phyloP scores from a whole-genome alignment of 2,113 vertebrate genomes.

The Ardeotis arabs region DNA sequence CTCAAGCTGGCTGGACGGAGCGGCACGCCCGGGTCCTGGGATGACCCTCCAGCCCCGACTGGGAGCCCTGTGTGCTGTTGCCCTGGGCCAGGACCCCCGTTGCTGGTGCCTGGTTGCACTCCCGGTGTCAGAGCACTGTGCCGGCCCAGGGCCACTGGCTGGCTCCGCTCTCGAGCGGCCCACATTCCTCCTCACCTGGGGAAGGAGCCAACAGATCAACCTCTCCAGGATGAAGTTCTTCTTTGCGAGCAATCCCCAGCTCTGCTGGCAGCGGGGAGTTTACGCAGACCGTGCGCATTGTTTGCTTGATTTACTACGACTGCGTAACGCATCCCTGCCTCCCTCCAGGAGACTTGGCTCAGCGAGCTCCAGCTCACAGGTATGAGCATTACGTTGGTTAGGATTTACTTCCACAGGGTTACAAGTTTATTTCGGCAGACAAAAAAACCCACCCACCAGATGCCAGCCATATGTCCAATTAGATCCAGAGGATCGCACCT shows the following conservation, averaged over 20 bases:
- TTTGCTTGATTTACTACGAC: not conserved
- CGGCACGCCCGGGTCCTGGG: not conserved
- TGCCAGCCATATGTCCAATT: not conserved
- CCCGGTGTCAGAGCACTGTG: not conserved
- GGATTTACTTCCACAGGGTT: not conserved
- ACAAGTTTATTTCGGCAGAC: not conserved
- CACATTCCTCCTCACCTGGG: fast-evolving
- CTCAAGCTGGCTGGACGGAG: fast-evolving
- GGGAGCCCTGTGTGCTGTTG: not conserved
- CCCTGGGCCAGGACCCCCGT: fast-evolving
- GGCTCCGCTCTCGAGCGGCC: not conserved
- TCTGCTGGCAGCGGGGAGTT: not conserved
- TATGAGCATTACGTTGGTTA: not conserved
- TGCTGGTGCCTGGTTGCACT: too few relatives aligned
- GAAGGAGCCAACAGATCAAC: not conserved
- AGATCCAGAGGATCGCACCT: not conserved
- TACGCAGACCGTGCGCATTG: fast-evolving
- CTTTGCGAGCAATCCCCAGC: not conserved
- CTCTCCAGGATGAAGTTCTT: not conserved
- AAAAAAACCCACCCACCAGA: not conserved
- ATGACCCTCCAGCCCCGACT: not conserved
- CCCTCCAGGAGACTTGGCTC: not conserved
- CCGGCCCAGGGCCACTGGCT: not conserved
- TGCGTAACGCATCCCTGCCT: fast-evolving
- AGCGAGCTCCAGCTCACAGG: not conserved